Percentiles rank a stretch among this genome's conserved stretches.
Conservation (phyloP, 92 coral and sea anemone genomes). For the Nematostella vectensis region DNA sequence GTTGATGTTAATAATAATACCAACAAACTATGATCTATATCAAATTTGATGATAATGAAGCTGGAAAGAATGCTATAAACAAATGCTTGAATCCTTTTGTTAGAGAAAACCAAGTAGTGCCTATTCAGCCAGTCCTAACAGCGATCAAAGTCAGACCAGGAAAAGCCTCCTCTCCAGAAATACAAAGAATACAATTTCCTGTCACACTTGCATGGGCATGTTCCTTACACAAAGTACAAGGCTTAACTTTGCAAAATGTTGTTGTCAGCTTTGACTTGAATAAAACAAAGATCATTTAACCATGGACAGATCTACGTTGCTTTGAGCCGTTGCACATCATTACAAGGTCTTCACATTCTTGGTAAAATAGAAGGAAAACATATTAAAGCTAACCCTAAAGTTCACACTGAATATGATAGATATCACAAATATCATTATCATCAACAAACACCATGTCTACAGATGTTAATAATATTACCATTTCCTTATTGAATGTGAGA, state of each 20-base stretch:
- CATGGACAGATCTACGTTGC: slow-evolving; percentile 61
- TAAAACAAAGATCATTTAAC: slow-evolving; percentile 44
- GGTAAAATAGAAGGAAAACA: slow-evolving; percentile 43
- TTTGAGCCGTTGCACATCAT: slow-evolving; percentile 36
- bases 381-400: slow-evolving; percentile 43
- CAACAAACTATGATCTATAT: slow-evolving; percentile 22
- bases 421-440: slow-evolving; percentile 4
- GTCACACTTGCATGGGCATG: slow-evolving; percentile 27
- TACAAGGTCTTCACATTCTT: slow-evolving; percentile 31
- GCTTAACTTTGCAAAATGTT: slow-evolving; percentile 31
- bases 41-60: slow-evolving; percentile 39
- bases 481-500: slow-evolving; percentile 21
- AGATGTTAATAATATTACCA: neutral
- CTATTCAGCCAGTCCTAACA: slow-evolving; percentile 28
- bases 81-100: slow-evolving; percentile 23
- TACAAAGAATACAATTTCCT: slow-evolving; percentile 44
- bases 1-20: slow-evolving; percentile 19
- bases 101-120: slow-evolving; percentile 30
- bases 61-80: slow-evolving; percentile 22
- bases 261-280: slow-evolving; percentile 35
- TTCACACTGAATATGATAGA: slow-evolving; percentile 39
- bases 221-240: slow-evolving; percentile 61
- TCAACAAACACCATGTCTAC: neutral
- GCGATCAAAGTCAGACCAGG: slow-evolving; percentile 43
- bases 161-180: slow-evolving; percentile 44